These are phyloP conservation scores for Gavialis gangeticus DNA, from an alignment of 2,113 vertebrate genomes.

Conservation along the genomic window DNA sequence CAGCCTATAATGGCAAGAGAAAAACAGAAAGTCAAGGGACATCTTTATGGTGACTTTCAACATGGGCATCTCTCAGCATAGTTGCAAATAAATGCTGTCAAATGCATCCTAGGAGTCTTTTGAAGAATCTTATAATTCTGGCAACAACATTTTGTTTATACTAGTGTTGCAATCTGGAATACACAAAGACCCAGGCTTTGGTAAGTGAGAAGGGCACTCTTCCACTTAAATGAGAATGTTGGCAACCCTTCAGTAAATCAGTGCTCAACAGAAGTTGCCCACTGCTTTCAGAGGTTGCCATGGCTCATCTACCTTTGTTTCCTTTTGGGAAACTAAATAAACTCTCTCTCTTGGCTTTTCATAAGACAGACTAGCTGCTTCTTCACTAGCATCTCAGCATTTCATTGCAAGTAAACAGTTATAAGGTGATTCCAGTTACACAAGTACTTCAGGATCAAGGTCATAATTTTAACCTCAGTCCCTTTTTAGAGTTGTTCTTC, in stretches of 20 bases:
- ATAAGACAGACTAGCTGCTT: not conserved
- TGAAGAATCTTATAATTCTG: not conserved
- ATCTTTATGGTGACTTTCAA: not conserved
- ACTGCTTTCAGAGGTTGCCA: not conserved
- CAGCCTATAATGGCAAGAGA: not conserved
- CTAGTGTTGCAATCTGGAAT: not conserved
- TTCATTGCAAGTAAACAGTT: not conserved
- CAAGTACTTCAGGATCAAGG: not conserved
- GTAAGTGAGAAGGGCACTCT: not conserved
- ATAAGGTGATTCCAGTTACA: not conserved
- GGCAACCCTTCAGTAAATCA: not conserved
- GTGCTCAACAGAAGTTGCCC: not conserved
- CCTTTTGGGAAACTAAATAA: not conserved
- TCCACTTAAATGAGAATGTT: not conserved
- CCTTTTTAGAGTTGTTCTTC: slow-evolving; percentile 2
- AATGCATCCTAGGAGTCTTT: not conserved
- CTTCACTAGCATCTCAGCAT: not conserved
- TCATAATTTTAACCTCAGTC: not conserved
- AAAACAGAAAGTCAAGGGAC: not conserved
- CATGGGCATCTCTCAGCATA: not conserved
- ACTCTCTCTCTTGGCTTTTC: not conserved
- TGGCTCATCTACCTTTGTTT: not conserved
- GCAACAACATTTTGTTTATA: not conserved
- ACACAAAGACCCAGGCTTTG: not conserved
- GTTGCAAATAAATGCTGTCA: not conserved